Percentiles rank a stretch among this genome's conserved stretches.
phyloP scores from a whole-genome alignment of 2,888 invertebrate genomes.

The Camptogramma bilineatum region DNA sequence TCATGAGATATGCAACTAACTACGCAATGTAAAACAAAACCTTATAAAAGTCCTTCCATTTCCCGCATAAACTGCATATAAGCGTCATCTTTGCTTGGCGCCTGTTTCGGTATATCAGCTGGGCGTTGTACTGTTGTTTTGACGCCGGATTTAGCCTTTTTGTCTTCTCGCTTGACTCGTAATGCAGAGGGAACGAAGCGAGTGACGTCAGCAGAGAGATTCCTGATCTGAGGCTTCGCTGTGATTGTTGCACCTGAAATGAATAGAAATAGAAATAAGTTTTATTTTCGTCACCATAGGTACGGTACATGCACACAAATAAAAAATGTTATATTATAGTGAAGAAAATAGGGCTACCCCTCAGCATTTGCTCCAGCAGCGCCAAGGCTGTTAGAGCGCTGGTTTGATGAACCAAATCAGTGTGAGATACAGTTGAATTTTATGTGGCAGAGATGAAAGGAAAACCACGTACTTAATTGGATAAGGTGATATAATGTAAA shows the following conservation, averaged over 20 bases:
- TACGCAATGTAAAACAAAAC: slow-evolving; percentile 6
- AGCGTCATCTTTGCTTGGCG: slow-evolving; percentile 96
- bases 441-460: too few species aligned
- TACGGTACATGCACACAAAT: too few species aligned
- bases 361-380: too few species aligned
- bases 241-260: slow-evolving; percentile 92
- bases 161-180: slow-evolving; percentile 95
- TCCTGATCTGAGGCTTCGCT: slow-evolving; percentile 98
- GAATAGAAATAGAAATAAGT: too few species aligned
- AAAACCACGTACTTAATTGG: too few species aligned
- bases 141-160: slow-evolving; percentile 84
- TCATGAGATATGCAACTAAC: neutral
- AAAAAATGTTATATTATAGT: too few species aligned
- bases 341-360: too few species aligned
- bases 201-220: slow-evolving; percentile 97
- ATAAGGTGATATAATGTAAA: too few species aligned
- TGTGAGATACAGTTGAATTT: slow-evolving; percentile 7
- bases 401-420: too few species aligned
- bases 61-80: slow-evolving; percentile 99
- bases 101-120: slow-evolving; percentile 78
- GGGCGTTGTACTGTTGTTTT: slow-evolving; percentile 83
- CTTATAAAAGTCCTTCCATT: slow-evolving; percentile 96
- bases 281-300: too few species aligned
- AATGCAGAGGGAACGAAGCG: slow-evolving; percentile 97
- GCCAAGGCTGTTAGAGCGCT: too few species aligned